Percentiles rank a stretch among this genome's conserved stretches.
These are phyloP conservation scores for Syritta pipiens DNA, from an alignment of 2,888 invertebrate genomes.

Conservation along the genomic window DNA sequence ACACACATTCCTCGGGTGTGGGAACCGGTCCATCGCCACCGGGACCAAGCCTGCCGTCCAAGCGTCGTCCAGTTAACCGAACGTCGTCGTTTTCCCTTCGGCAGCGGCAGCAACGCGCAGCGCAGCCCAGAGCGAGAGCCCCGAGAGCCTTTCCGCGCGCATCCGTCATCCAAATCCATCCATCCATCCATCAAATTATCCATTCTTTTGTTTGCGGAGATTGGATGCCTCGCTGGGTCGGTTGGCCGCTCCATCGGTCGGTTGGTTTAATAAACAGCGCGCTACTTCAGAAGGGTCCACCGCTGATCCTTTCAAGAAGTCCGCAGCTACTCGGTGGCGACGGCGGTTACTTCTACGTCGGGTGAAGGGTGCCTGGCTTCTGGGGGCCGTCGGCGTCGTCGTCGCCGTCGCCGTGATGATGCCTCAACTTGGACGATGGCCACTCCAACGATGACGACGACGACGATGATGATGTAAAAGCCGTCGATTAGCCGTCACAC, in stretches of 20 bases:
- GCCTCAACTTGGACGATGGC: neutral
- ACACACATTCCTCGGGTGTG: conserved; percentile 48
- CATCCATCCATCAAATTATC: conserved; percentile 69
- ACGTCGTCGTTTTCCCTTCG: too few relatives aligned
- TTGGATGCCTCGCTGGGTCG: conserved; percentile 61
- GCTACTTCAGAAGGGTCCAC: conserved; percentile 68
- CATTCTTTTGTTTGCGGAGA: conserved; percentile 69
- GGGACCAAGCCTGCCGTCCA: conserved; percentile 13
- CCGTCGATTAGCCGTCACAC: conserved; percentile 68
- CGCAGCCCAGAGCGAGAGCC: neutral
- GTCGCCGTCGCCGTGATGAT: neutral
- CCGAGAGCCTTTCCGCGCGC: conserved; percentile 17
- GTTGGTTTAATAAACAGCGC: conserved; percentile 68
- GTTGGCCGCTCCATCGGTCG: conserved; percentile 52
- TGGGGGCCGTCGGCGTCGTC: neutral
- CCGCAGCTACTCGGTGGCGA: too few relatives aligned
- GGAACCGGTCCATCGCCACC: conserved; percentile 53
- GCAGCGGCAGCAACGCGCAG: too few relatives aligned
- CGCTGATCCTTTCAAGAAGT: conserved; percentile 61
- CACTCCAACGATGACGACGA: conserved; percentile 13
- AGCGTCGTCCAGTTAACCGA: too few relatives aligned
- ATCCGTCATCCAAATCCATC: conserved; percentile 63
- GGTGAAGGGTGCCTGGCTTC: conserved; percentile 7
- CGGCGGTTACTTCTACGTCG: conserved; percentile 7
- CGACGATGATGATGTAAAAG: conserved; percentile 61